These are phyloP conservation scores for Pluvialis apricaria DNA, from an alignment of 2,113 vertebrate species.

Conservation along the genomic window DNA sequence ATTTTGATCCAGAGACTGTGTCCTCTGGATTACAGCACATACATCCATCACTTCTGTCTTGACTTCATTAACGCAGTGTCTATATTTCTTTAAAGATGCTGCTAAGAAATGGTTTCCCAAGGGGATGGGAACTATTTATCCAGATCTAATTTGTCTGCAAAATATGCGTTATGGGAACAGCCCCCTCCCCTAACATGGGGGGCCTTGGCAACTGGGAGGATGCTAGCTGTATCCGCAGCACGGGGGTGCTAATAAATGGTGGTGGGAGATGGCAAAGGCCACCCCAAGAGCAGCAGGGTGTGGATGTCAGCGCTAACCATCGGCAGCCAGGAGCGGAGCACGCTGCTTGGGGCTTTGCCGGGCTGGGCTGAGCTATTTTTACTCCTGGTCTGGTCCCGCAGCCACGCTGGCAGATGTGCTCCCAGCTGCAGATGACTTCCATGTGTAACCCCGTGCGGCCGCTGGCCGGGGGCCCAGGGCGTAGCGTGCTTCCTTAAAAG, in stretches of 20 bases:
- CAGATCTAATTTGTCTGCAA: neutral
- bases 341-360: neutral
- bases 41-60: neutral
- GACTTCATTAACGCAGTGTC: neutral
- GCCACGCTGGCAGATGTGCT: conserved; percentile 58
- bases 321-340: fast-evolving
- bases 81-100: neutral
- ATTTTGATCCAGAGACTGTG: too few relatives aligned
- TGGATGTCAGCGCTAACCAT: fast-evolving
- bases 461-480: neutral
- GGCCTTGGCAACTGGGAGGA: fast-evolving
- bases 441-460: neutral
- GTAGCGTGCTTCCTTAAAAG: conserved; percentile 55
- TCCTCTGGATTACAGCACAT: too few relatives aligned
- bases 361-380: conserved; percentile 45
- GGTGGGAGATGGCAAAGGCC: neutral
- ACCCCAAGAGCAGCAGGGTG: neutral
- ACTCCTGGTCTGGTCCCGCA: neutral
- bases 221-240: neutral
- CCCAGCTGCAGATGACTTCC: conserved; percentile 31
- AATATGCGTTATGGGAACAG: neutral
- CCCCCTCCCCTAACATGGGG: neutral
- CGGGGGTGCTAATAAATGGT: neutral
- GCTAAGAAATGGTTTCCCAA: neutral
- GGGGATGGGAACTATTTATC: neutral